Base-by-base conservation (phyloP, 2,797 vertebrate genomes). In the Enteromius paludinosus region DNA sequence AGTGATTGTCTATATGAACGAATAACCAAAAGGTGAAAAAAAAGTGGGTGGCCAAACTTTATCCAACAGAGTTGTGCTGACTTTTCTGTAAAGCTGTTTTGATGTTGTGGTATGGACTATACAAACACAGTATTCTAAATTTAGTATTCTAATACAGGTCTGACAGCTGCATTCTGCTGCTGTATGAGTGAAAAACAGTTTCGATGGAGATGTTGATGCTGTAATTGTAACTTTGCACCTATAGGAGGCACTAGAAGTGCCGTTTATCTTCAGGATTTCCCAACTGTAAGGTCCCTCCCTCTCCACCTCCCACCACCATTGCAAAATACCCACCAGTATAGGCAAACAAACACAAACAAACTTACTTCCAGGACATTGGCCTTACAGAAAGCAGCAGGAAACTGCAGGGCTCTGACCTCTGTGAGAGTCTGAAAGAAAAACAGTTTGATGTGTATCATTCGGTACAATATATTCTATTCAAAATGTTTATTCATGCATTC, bases 281-380 rank as follows among this genome's bases (percentile, higher is more conserved):
- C 30, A 61, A 23, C 49, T 18, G 41, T 28, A 59, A 0, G 2
- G 65, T 66, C 64, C 25, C 47, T 23, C 71, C 12, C 15, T 47
- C 15, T 71, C 64, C 23, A 33, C 15, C 11, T 47, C 54, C 43
- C 10, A 14, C 35, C 11, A 25, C 14, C n/a, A n/a, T n/a, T 28
- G 49, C 59, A 54, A 49, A 71, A 70, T 25, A 52, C 1, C 83
- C 25, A 77, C 28, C 25, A 23, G 61, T 43, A 28, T 49, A n/a
- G 8, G 33, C 43, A 68, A 23, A 35, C 66, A 75, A 0, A 30
- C 18, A 43, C 65, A 74, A 79, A 64, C 12, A 78, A 56, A 81
- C 96, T 92, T 89, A 99, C 98, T 96, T 99, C 98, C 77, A 94
- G 94, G 62, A 93, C 87, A 83, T 97, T 99, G 91, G 96, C 96